Percentiles rank a stretch among this genome's conserved stretches.
These are phyloP conservation scores for Penaeus indicus DNA, from an alignment of 1,140 invertebrate genomes.

Conservation along the genomic window DNA sequence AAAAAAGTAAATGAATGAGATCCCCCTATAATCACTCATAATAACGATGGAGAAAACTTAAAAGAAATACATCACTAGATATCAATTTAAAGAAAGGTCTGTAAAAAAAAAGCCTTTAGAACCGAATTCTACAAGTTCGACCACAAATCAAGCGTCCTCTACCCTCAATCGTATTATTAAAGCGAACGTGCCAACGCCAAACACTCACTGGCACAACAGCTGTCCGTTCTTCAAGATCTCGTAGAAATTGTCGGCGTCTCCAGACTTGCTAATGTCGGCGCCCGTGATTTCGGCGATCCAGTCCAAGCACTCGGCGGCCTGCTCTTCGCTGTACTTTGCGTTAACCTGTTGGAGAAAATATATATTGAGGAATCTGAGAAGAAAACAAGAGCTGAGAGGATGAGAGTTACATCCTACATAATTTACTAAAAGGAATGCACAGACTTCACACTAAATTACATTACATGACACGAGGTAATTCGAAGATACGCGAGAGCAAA, in stretches of 20 bases:
- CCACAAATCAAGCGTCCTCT: not conserved
- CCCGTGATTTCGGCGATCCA: slow-evolving; percentile 88
- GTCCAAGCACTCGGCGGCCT: slow-evolving; percentile 89
- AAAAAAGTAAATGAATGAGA: not conserved
- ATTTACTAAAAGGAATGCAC: not conserved
- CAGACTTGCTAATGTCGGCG: slow-evolving; percentile 83
- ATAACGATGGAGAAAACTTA: not conserved
- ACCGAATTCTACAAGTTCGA: not conserved
- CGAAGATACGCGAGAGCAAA: not conserved
- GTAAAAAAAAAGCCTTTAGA: not conserved
- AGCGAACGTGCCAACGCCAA: not conserved
- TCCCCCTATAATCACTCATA: not conserved
- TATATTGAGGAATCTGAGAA: not conserved
- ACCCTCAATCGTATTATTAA: not conserved
- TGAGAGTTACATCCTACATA: no score
- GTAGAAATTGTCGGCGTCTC: slow-evolving; percentile 93
- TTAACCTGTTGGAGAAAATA: slow-evolving; percentile 82
- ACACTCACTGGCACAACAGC: slow-evolving; percentile 84
- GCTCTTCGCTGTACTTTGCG: slow-evolving; percentile 94
- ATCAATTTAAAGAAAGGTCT: not conserved
- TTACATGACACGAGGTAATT: not conserved
- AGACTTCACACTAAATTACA: not conserved
- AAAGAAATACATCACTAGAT: not conserved
- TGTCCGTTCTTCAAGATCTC: slow-evolving; percentile 88
- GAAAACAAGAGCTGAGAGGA: no score